These are phyloP conservation scores for Liolophura sinensis DNA, from an alignment of 1,140 invertebrate genomes.

Conservation along the genomic window DNA sequence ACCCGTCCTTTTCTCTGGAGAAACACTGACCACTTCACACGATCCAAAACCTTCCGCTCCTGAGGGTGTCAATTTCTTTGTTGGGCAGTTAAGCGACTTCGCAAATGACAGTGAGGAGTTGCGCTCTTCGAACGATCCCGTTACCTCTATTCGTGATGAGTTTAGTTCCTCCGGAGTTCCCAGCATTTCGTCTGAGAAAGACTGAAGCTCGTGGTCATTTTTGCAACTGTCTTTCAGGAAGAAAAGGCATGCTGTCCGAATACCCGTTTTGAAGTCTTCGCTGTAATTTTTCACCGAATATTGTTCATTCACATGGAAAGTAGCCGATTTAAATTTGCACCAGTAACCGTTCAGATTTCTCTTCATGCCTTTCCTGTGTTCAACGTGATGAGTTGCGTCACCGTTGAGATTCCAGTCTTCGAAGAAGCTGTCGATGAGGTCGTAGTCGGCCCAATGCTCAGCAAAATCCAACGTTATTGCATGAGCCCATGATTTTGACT, in stretches of 20 bases:
- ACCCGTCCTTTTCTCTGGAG: too few species aligned
- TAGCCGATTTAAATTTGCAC: slow-evolving; percentile 18
- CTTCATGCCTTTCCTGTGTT: slow-evolving; percentile 28
- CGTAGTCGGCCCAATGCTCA: slow-evolving; percentile 18
- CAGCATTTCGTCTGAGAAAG: slow-evolving; percentile 1
- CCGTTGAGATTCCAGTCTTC: slow-evolving; percentile 29
- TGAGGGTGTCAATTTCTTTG: too few species aligned
- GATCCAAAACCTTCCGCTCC: too few species aligned
- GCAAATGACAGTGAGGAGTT: too few species aligned
- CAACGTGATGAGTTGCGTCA: slow-evolving; percentile 18
- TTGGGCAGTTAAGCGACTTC: too few species aligned
- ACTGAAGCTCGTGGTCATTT: slow-evolving; percentile 1
- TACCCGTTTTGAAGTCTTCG: slow-evolving; percentile 15
- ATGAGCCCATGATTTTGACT: slow-evolving; percentile 20
- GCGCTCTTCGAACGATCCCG: too few species aligned
- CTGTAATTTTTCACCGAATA: slow-evolving; percentile 7
- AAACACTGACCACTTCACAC: too few species aligned
- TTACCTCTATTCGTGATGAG: too few species aligned
- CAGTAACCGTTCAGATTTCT: slow-evolving; percentile 15
- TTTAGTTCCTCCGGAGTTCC: slow-evolving; percentile 2
- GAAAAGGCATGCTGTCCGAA: slow-evolving; percentile 11
- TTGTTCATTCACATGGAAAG: slow-evolving; percentile 12
- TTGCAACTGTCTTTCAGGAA: slow-evolving; percentile 9
- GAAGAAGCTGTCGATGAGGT: slow-evolving; percentile 19
- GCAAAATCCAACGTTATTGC: slow-evolving; percentile 29